Base-by-base conservation (phyloP, 2,888 invertebrate genomes). In the Amaurobius ferox region DNA sequence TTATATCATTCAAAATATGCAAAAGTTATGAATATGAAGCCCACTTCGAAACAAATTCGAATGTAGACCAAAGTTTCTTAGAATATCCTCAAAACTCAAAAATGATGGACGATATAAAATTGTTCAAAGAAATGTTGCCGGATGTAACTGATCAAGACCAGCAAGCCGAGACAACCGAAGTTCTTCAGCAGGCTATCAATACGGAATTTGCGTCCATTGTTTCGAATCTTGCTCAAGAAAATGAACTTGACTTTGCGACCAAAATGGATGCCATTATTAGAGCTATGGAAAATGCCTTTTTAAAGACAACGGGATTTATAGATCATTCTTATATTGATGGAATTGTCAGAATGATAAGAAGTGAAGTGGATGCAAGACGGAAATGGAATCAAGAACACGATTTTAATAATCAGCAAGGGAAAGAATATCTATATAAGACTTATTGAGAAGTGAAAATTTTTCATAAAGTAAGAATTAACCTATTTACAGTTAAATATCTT, bases 291-390 rank as follows among this genome's bases (percentile, higher is more conserved):
- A 16, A 26, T 16, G 29, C 78, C 23, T 23, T 78, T 23, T 13
- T 40, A 13, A 39, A 55, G 16, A 40, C 30, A 0, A 62, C 62
- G 0, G 78, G 78, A n/a, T 23, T 9, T 7, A 11, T 78, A 0
- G 32, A 77, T 11, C 35, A 55, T 3, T 6, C 32, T 11, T 77
- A 77, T 35, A 35, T 77, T 5, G n/a, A 35, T n/a, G 32, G 39
- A 13, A 32, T 77, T 3, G 6, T 77, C 5, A 7, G 5, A 16
- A 35, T 28, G 5, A 32, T 77, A n/a, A n/a, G 26, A n/a, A 28
- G 35, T 13, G 26, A 40, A 28, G 68, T 55, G 11, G 40, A n/a
- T 5, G n/a, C 32, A 16, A 68, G 35, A n/a, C n/a, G 64, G 11
- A 2, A 1, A 11, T 40, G 39, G n/a, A n/a, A 35, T 28, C 39